Conservation (phyloP, 2,113 vertebrate species). For the Dicerorhinus sumatrensis region DNA sequence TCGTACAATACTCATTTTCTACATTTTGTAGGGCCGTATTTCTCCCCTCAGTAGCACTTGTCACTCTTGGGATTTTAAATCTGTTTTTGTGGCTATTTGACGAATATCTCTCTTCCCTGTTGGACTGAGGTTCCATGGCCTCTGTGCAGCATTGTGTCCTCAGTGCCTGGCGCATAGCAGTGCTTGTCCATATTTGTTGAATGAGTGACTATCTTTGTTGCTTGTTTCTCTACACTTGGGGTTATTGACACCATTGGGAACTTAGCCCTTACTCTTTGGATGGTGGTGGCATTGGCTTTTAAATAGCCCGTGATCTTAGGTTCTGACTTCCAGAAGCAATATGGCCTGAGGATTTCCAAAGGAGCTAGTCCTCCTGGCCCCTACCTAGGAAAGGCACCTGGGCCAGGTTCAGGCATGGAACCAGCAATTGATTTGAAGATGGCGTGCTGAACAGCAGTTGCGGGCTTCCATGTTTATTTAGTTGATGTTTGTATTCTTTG, state of each 20-base stretch:
- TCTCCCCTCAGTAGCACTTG: constrained; percentile 14
- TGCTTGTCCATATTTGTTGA: not conserved
- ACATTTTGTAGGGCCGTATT: not conserved
- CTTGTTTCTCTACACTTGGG: not conserved
- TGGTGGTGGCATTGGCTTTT: not conserved
- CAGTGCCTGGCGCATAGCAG: not conserved
- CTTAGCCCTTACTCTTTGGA: not conserved
- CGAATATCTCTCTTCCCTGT: not conserved
- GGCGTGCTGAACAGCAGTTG: not conserved
- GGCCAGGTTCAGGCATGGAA: not conserved
- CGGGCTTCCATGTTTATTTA: not conserved
- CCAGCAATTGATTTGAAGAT: not conserved
- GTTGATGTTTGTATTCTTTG: not conserved
- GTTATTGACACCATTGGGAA: not conserved
- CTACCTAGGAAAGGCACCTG: not conserved
- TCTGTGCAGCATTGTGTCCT: not conserved
- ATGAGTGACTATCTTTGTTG: not conserved
- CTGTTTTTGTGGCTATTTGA: not conserved
- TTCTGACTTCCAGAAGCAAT: not conserved
- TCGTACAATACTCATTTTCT: not conserved
- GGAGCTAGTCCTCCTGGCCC: not conserved
- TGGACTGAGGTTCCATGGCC: not conserved
- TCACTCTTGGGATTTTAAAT: not conserved
- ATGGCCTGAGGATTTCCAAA: not conserved
- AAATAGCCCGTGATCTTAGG: not conserved